phyloP scores from a whole-genome alignment of 1,140 invertebrate species.

The Aphidius ervi region DNA sequence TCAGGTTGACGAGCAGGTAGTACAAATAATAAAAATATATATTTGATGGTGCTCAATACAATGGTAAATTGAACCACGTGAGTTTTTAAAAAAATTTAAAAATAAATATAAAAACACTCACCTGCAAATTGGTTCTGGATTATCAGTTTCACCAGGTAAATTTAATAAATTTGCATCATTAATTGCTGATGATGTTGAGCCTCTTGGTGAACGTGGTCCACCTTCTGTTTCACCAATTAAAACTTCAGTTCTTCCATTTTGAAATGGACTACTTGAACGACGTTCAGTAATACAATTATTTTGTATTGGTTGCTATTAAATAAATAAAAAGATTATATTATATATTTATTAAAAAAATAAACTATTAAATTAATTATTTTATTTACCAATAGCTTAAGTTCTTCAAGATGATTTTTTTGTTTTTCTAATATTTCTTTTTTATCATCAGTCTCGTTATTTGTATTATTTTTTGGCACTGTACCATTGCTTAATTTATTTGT shows the following conservation, averaged over 20 bases:
- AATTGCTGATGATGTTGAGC: constrained; percentile 49
- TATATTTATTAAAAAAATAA: not conserved
- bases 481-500: constrained; percentile 47
- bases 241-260: constrained; percentile 71
- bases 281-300: constrained; percentile 44
- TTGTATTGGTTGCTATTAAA: constrained; percentile 32
- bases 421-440: constrained; percentile 42
- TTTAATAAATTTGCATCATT: constrained; percentile 45
- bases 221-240: constrained; percentile 60
- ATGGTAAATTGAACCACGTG: no score
- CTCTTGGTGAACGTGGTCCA: constrained; percentile 50
- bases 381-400: constrained; percentile 45
- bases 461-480: constrained; percentile 42
- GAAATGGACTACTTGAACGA: constrained; percentile 59
- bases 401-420: constrained; percentile 43
- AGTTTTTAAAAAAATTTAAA: not conserved
- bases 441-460: constrained; percentile 35
- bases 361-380: not conserved
- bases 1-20: constrained; percentile 3
- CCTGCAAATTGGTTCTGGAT: constrained; percentile 49
- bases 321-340: not conserved
- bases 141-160: constrained; percentile 40
- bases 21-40: no score
- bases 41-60: no score
- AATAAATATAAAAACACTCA: constrained; percentile 24